Evolutionary conservation across 2,797 vertebrate species (phyloP).

Genomic region (Liparis tanakae): DNA sequence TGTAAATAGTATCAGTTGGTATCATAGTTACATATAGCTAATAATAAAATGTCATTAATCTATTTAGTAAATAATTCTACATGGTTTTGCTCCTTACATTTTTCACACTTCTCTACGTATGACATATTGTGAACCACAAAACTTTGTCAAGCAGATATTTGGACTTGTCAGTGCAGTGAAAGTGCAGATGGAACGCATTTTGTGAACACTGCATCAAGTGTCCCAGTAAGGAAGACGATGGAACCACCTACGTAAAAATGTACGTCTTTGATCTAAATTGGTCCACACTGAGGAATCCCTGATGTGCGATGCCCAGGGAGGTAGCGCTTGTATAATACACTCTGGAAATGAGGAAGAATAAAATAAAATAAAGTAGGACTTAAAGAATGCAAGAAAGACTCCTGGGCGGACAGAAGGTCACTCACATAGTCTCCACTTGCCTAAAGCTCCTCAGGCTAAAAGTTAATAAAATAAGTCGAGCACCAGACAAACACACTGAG

Average conservation of each 20-base stretch:
- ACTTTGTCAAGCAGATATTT: neutral
- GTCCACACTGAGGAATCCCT: neutral
- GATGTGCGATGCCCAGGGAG: neutral
- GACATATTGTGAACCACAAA: neutral
- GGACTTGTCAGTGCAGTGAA: neutral
- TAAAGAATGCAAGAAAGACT: conserved; percentile 10
- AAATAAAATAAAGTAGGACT: conserved; percentile 9
- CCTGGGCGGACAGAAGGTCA: neutral
- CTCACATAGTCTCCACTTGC: neutral
- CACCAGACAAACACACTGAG: conserved; percentile 19
- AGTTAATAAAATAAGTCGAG: conserved; percentile 23
- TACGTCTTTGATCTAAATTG: neutral
- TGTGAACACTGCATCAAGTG: neutral
- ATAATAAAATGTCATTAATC: neutral
- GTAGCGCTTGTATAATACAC: neutral
- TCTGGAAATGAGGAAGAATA: neutral
- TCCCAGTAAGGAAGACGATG: neutral
- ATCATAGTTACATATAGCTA: neutral
- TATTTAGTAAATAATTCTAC: neutral
- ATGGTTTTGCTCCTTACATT: neutral
- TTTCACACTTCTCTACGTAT: neutral
- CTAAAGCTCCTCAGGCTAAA: conserved; percentile 22
- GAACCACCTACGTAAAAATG: neutral
- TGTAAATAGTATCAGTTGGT: neutral
- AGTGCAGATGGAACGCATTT: neutral